These are phyloP conservation scores for Turritopsis dohrnii DNA, from an alignment of 30 jellyfish, hydroid and myxozoan genomes.

Conservation along the genomic window DNA sequence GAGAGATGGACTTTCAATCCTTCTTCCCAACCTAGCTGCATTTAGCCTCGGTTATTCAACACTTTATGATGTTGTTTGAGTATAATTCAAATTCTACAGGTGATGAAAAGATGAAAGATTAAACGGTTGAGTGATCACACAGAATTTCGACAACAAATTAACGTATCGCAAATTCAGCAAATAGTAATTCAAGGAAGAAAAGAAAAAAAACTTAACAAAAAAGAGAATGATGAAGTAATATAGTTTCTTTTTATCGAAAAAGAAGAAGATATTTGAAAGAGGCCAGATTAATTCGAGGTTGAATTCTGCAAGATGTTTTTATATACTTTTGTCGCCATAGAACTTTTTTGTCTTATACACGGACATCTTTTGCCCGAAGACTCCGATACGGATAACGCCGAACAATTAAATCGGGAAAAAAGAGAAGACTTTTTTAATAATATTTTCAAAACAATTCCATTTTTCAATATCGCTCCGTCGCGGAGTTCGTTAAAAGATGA, in stretches of 20 bases:
- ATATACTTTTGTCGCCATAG: not conserved
- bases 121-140: conserved; percentile 12
- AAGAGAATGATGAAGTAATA: not conserved
- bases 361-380: conserved; percentile 59
- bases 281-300: too few relatives aligned
- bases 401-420: conserved; percentile 46
- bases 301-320: too few relatives aligned
- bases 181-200: not conserved
- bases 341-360: not conserved
- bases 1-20: not conserved
- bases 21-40: not conserved
- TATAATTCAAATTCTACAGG: not conserved
- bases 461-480: conserved; percentile 9
- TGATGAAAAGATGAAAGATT: conserved; percentile 20
- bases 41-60: not conserved
- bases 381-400: conserved; percentile 58
- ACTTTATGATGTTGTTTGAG: not conserved
- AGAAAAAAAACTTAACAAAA: not conserved
- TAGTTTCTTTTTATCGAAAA: not conserved
- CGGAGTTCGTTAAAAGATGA: not conserved
- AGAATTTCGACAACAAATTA: conserved; percentile 1
- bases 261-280: not conserved
- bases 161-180: not conserved
- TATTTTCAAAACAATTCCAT: conserved; percentile 41
- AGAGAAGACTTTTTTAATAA: conserved; percentile 52